Evolutionary conservation across 2,113 vertebrate species (phyloP).

Genomic region (Columba janthina): DNA sequence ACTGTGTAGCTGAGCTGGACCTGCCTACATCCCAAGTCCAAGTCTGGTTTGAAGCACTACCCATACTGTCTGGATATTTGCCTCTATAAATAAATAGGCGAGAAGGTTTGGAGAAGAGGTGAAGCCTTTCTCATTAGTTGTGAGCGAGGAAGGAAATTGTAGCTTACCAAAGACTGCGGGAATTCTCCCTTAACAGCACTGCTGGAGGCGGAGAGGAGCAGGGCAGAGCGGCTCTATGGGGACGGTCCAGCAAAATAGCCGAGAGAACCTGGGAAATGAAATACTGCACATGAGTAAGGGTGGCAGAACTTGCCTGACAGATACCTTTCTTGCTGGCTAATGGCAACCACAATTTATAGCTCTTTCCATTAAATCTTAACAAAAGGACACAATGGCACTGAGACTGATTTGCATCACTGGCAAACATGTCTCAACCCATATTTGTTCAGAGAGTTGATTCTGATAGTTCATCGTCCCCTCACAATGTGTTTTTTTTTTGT

Average conservation of each 20-base stretch:
- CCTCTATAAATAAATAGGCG: conserved; percentile 59
- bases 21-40: conserved; percentile 6
- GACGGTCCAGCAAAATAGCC: background rate
- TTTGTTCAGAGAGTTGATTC: background rate
- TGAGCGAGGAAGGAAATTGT: conserved; percentile 52
- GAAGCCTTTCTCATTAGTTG: conserved; percentile 43
- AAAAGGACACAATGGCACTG: background rate
- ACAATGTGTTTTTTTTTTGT: background rate
- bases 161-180: background rate
- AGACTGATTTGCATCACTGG: background rate
- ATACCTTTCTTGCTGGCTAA: conserved; percentile 36
- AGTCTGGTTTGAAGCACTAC: conserved; percentile 54
- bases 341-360: conserved; percentile 10
- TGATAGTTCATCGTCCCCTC: background rate
- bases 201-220: conserved; percentile 23
- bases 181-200: conserved; percentile 44
- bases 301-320: conserved; percentile 56
- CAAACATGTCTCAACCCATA: background rate
- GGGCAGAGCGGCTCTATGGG: conserved; percentile 3
- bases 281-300: conserved; percentile 10
- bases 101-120: conserved; percentile 41
- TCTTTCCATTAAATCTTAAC: conserved; percentile 23
- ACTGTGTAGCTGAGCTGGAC: conserved; percentile 46
- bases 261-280: background rate
- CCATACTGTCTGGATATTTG: conserved; percentile 32